These are phyloP conservation scores for Syngnathus rostellatus DNA, from an alignment of 2,797 vertebrate species.

Conservation along the genomic window DNA sequence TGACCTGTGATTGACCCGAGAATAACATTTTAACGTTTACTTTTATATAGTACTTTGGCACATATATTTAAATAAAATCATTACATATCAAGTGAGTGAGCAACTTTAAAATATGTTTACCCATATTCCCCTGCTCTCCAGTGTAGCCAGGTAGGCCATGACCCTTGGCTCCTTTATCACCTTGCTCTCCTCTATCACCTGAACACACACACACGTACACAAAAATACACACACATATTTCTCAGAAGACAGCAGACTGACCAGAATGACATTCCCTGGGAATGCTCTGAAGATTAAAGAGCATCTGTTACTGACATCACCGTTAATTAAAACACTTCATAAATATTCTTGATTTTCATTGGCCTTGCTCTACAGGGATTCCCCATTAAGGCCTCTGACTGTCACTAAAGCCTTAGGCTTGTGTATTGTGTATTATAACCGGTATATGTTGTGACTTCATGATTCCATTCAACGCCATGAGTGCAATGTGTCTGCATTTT, in stretches of 20 bases:
- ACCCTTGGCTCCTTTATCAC: conserved; percentile 62
- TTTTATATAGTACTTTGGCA: too few relatives aligned
- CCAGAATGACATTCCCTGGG: not conserved
- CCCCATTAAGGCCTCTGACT: conserved; percentile 16
- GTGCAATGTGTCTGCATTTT: conserved; percentile 6
- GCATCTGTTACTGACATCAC: conserved; percentile 42
- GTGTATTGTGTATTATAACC: not conserved
- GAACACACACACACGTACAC: conserved; percentile 19
- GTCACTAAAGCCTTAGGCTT: conserved; percentile 17
- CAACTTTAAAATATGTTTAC: conserved; percentile 34
- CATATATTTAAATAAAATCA: not conserved
- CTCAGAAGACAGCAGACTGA: conserved; percentile 12
- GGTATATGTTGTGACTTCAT: not conserved
- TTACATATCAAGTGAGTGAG: not conserved
- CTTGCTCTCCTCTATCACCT: conserved; percentile 63
- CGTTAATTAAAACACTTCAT: conserved; percentile 44
- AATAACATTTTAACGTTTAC: not conserved
- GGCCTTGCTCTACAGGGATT: conserved; percentile 20
- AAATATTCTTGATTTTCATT: conserved; percentile 43
- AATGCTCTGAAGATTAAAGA: conserved; percentile 32
- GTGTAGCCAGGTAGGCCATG: conserved; percentile 55
- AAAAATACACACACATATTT: conserved; percentile 12
- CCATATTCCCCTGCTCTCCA: conserved; percentile 59
- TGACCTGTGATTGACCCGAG: conserved; percentile 58
- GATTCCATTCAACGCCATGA: conserved; percentile 5